Conservation (phyloP, 2,113 vertebrate species). For the Rallus limicola region DNA sequence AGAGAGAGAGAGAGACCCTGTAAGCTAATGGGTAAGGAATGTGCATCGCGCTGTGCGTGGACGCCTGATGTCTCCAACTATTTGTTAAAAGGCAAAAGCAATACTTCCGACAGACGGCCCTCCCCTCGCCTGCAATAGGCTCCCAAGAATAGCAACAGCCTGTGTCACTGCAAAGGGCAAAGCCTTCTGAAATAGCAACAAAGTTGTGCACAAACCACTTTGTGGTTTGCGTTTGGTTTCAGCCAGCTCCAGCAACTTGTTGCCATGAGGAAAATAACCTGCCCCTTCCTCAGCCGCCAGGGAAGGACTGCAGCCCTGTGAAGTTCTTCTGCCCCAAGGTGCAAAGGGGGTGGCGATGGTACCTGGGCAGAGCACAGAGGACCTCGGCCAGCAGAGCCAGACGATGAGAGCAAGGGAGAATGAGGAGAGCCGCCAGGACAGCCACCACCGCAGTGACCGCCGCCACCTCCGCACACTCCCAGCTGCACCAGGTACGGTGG, state of each 20-base stretch:
- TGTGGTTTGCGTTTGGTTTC: constrained; percentile 57
- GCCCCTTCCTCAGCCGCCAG: neutral
- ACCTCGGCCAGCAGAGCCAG: constrained; percentile 47
- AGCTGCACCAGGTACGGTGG: constrained; percentile 67
- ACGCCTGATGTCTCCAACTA: constrained; percentile 38
- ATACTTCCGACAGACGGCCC: constrained; percentile 67
- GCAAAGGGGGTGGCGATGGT: constrained; percentile 35
- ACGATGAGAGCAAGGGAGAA: constrained; percentile 4
- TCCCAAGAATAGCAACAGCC: constrained; percentile 79
- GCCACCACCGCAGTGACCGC: neutral
- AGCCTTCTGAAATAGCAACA: constrained; percentile 81
- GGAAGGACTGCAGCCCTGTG: neutral
- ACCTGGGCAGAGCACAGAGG: constrained; percentile 65
- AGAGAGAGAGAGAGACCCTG: neutral
- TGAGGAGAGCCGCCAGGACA: constrained; percentile 10
- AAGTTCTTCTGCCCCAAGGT: neutral
- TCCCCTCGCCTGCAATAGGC: constrained; percentile 79
- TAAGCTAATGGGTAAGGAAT: neutral
- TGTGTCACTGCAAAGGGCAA: constrained; percentile 81
- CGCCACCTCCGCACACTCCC: neutral
- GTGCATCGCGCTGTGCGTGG: neutral
- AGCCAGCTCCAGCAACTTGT: constrained; percentile 23
- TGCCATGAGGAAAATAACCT: constrained; percentile 59
- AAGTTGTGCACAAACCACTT: constrained; percentile 77
- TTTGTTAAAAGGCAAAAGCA: constrained; percentile 58